Evolutionary conservation across 1,140 invertebrate species (phyloP).

Genomic region (Aleiodes sp.): DNA sequence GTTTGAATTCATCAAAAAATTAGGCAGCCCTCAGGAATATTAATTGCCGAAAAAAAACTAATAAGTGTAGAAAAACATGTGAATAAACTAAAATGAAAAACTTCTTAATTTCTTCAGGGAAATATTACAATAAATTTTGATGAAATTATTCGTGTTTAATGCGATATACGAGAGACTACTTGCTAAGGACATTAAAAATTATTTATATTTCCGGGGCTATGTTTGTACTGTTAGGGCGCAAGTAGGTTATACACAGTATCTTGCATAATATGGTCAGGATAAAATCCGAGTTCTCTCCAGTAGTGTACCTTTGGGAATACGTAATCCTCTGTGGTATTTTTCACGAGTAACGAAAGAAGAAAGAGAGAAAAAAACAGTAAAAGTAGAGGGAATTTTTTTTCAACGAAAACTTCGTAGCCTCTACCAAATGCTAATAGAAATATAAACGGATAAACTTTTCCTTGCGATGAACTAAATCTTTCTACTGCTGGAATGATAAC

Average conservation of each 20-base stretch:
- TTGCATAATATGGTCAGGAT: constrained; percentile 27
- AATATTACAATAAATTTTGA: background rate
- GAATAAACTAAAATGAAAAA: background rate
- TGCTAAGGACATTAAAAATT: constrained; percentile 21
- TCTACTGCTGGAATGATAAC: background rate
- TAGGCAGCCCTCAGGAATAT: background rate
- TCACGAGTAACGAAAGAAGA: constrained; percentile 2
- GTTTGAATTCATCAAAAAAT: background rate
- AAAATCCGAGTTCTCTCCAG: constrained; percentile 13
- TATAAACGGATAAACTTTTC: constrained; percentile 54
- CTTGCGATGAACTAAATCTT: constrained; percentile 45
- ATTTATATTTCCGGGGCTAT: constrained; percentile 19
- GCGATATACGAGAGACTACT: constrained; percentile 26
- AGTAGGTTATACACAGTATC: constrained; percentile 20
- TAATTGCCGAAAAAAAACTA: background rate
- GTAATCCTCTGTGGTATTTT: constrained; percentile 23
- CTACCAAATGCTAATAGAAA: constrained; percentile 54
- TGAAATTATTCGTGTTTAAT: constrained; percentile 18
- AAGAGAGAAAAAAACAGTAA: constrained; percentile 37
- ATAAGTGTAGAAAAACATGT: background rate
- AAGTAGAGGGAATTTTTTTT: too few relatives aligned
- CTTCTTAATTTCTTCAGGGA: constrained; percentile 15
- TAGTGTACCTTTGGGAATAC: constrained; percentile 18
- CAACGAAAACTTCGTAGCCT: constrained; percentile 32
- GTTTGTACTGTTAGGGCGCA: background rate